phyloP scores from a whole-genome alignment of 2,888 invertebrate genomes.

The Phasia obesa region DNA sequence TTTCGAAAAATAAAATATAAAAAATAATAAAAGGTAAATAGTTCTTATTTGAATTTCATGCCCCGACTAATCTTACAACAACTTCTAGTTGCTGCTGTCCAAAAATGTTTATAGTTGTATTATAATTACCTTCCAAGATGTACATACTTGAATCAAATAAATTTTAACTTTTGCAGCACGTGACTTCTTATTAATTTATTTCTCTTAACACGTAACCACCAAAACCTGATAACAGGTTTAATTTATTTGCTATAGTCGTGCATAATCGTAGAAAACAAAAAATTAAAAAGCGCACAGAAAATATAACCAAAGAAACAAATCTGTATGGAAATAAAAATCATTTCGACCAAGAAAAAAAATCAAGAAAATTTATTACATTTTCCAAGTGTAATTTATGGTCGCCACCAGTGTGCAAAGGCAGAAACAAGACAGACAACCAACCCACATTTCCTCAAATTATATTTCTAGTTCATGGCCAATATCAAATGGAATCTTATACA shows the following conservation, averaged over 20 bases:
- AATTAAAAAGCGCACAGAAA: too few species aligned
- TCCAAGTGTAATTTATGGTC: conserved; percentile 44
- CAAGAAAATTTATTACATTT: conserved; percentile 49
- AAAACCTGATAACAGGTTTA: conserved; percentile 17
- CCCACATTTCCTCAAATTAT: conserved; percentile 35
- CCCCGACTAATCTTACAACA: too few species aligned
- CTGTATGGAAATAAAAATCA: neutral
- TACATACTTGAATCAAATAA: too few species aligned
- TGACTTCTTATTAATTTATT: neutral
- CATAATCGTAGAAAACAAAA: too few species aligned
- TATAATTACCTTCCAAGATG: too few species aligned
- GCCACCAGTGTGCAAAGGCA: conserved; percentile 12
- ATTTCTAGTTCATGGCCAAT: conserved; percentile 69
- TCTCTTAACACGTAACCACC: neutral
- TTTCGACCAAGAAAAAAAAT: neutral
- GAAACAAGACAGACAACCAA: neutral
- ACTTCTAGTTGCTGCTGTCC: too few species aligned
- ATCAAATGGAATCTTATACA: conserved; percentile 33
- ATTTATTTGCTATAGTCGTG: neutral
- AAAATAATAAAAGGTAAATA: too few species aligned
- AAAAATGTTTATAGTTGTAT: too few species aligned
- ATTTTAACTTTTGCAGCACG: conserved; percentile 4
- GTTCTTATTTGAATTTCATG: too few species aligned
- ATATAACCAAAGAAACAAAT: neutral
- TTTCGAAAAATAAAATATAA: too few species aligned